Percentiles rank a stretch among this genome's conserved stretches.
These are phyloP conservation scores for Chondrosia reniformis DNA, from an alignment of 37 sponge, comb jelly and placozoan genomes.

Conservation along the genomic window DNA sequence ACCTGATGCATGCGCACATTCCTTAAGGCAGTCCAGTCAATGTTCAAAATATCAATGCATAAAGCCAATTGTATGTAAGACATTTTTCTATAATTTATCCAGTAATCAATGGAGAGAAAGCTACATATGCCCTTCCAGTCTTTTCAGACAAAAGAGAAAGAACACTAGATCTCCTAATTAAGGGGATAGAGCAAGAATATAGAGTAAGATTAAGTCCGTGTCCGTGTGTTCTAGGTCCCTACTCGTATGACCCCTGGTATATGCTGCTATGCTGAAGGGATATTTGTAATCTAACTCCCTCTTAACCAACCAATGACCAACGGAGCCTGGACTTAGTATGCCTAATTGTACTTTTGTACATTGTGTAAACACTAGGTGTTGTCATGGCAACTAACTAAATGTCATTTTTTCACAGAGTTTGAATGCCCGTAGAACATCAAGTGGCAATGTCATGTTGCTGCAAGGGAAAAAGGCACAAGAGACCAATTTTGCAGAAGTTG, in stretches of 20 bases:
- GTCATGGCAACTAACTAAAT: no score
- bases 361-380: no score
- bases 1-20: background rate
- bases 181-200: slow-evolving; percentile 55
- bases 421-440: background rate
- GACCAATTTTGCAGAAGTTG: slow-evolving; percentile 41
- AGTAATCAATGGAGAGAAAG: slow-evolving; percentile 92
- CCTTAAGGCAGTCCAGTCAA: background rate
- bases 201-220: background rate
- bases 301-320: no score
- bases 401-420: no score
- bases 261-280: no score
- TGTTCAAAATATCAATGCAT: background rate
- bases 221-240: background rate
- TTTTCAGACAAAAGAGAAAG: slow-evolving; percentile 78
- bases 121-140: slow-evolving; percentile 59
- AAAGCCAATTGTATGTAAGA: background rate
- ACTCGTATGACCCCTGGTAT: no score
- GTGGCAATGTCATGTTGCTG: background rate
- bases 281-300: no score
- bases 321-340: no score
- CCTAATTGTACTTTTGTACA: no score
- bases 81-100: slow-evolving; percentile 12
- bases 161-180: slow-evolving; percentile 63
- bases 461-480: background rate